phyloP scores from a whole-genome alignment of 2,113 vertebrate species.

The Pollachius pollachius region DNA sequence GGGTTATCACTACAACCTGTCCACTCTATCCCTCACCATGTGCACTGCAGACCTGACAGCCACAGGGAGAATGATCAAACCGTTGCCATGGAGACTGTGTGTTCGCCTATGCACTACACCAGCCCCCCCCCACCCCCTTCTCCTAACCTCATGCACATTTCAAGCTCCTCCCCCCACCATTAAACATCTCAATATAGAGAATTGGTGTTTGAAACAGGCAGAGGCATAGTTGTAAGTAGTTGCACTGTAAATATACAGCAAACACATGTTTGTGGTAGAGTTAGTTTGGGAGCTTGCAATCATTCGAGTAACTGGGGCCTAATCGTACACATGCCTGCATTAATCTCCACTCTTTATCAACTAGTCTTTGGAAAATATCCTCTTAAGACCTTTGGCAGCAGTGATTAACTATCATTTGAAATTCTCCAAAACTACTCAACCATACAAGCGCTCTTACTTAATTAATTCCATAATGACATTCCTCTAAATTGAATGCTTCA shows the following conservation, averaged over 20 bases:
- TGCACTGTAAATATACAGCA: slow-evolving; percentile 18
- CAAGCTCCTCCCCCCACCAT: slow-evolving; percentile 27
- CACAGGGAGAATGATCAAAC: slow-evolving; percentile 64
- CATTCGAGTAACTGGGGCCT: slow-evolving; percentile 23
- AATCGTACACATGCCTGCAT: slow-evolving; percentile 28
- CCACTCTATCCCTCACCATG: slow-evolving; percentile 65
- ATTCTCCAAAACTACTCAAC: too few species aligned
- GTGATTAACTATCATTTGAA: too few species aligned
- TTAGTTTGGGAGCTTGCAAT: slow-evolving; percentile 7
- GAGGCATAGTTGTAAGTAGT: slow-evolving; percentile 9
- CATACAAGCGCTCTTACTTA: too few species aligned
- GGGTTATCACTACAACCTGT: slow-evolving; percentile 67
- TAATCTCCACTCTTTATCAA: too few species aligned
- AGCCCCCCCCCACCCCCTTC: slow-evolving; percentile 50
- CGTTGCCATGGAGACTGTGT: slow-evolving; percentile 76
- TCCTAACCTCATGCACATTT: slow-evolving; percentile 72
- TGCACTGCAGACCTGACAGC: slow-evolving; percentile 63
- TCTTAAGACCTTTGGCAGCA: too few species aligned
- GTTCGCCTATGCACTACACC: slow-evolving; percentile 65
- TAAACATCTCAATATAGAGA: slow-evolving; percentile 35
- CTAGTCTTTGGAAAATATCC: too few species aligned
- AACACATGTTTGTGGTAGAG: background rate
- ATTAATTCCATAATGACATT: too few species aligned
- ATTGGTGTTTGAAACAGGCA: slow-evolving; percentile 16
- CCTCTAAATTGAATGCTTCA: too few species aligned